Percentiles rank a stretch among this genome's conserved stretches.
Conservation (phyloP, 2,888 invertebrate species). For the Ectemnius lituratus region DNA sequence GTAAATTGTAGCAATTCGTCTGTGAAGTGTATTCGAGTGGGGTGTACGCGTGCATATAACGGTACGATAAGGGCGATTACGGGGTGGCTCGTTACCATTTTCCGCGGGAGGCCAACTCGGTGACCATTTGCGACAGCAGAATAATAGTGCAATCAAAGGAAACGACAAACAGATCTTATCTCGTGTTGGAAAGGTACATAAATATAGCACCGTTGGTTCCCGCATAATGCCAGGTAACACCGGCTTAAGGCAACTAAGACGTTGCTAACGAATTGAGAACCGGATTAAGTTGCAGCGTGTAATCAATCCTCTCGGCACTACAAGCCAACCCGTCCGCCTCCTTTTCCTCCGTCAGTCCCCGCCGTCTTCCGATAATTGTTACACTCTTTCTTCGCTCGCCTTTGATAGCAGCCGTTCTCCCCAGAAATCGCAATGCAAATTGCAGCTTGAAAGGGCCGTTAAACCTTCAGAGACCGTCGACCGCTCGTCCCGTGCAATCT, state of each 20-base stretch:
- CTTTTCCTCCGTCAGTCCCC: too few species aligned
- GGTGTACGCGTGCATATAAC: conserved; percentile 41
- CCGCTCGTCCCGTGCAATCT: too few species aligned
- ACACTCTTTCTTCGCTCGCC: background rate
- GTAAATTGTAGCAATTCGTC: conserved; percentile 30
- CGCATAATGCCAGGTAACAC: conserved; percentile 19
- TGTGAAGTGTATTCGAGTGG: conserved; percentile 18
- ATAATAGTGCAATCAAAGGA: conserved; percentile 64
- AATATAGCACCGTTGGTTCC: conserved; percentile 35
- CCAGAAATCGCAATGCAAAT: background rate
- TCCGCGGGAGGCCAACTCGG: conserved; percentile 34
- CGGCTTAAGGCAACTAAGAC: conserved; percentile 1
- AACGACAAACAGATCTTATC: conserved; percentile 60
- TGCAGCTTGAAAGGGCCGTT: too few species aligned
- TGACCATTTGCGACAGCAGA: conserved; percentile 54
- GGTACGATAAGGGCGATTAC: conserved; percentile 62
- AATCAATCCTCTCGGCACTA: background rate
- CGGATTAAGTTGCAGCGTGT: background rate
- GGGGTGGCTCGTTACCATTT: conserved; percentile 64
- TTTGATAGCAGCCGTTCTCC: background rate
- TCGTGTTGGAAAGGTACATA: conserved; percentile 44
- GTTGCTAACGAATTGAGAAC: conserved; percentile 5
- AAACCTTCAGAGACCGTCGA: too few species aligned
- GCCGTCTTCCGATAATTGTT: background rate
- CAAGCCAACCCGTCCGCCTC: background rate